phyloP scores from a whole-genome alignment of 2,888 invertebrate species.

The Agrilus mali region DNA sequence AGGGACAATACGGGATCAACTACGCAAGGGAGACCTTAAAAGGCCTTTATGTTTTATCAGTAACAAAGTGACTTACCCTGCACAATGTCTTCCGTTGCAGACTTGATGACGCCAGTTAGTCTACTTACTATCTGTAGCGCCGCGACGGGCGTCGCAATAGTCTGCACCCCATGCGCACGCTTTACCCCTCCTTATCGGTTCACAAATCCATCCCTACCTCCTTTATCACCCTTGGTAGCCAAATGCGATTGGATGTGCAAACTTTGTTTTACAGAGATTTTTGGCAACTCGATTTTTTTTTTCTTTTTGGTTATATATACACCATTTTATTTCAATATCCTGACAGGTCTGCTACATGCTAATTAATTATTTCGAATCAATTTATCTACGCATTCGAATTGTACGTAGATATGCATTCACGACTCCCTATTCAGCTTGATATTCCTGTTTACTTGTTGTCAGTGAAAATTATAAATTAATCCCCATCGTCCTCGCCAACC shows the following conservation, averaged over 20 bases:
- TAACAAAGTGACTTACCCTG: no score
- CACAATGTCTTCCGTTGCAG: constrained; percentile 22
- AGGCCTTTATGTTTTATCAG: no score
- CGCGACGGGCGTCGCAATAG: constrained; percentile 53
- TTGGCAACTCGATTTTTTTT: constrained; percentile 19
- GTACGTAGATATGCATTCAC: no score
- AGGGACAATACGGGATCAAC: no score
- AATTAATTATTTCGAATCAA: not conserved
- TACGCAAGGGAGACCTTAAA: no score
- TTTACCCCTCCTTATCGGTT: constrained; percentile 33
- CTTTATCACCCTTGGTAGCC: constrained; percentile 26
- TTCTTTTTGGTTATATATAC: constrained; percentile 11
- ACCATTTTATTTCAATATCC: constrained; percentile 5
- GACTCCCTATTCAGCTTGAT: no score
- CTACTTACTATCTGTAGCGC: constrained; percentile 39
- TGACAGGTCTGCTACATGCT: not conserved
- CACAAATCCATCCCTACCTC: constrained; percentile 22
- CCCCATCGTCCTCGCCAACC: no score
- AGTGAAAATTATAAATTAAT: no score
- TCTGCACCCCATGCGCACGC: constrained; percentile 41
- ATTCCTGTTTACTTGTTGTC: no score
- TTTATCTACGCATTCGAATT: no score
- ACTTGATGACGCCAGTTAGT: constrained; percentile 37
- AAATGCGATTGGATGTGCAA: constrained; percentile 23
- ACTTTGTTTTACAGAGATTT: constrained; percentile 26